Base-by-base conservation (phyloP, 2,113 vertebrate species). In the Boleophthalmus pectinirostris region DNA sequence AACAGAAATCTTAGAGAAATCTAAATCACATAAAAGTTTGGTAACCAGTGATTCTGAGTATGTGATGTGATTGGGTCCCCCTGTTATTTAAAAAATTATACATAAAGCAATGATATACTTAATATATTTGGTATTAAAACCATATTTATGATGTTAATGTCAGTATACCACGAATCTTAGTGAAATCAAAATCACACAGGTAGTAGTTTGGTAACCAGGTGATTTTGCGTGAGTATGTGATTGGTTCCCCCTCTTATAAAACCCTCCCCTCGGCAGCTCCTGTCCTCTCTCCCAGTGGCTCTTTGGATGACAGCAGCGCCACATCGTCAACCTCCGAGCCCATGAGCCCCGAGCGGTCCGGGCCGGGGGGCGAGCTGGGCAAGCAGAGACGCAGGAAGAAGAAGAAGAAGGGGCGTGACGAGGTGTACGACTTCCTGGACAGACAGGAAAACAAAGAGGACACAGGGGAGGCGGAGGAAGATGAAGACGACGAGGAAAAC, bases 211-310 rank as follows among this genome's bases (percentile, higher is more conserved):
- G 74, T 88, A 80, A 85, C 80, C 69, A 83, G 75, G 73, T 89
- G 69, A 84, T 83, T 83, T 70, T 89, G 79, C 88, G 66, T 86
- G 78, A 88, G 83, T 89, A 82, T 91, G 85, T 91, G 85, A 88
- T 89, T 86, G 90, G 89, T 90, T 93, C 91, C 93, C 90, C 90
- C 92, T 93, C 90, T 93, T 91, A 93, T 88, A 88, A 90, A 89
- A 85, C 75, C 88, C 87, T 84, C 78, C 85, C 86, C 90, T 82
- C 82, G 82, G 92, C 87, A 91, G 88, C 89, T 90, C 88, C 87
- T 82, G 45, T 80, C 82, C 89, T 88, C 67, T 91, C 89, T 82
- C 88, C 89, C 80, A 85, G 88, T 35, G 87, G 85, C 76, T 92
- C 90, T 84, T 1, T 88, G 84, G 90, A 92, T 1, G 89, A 90